Base-by-base conservation (phyloP, 2,888 invertebrate genomes). In the Onthophagus sagittarius region DNA sequence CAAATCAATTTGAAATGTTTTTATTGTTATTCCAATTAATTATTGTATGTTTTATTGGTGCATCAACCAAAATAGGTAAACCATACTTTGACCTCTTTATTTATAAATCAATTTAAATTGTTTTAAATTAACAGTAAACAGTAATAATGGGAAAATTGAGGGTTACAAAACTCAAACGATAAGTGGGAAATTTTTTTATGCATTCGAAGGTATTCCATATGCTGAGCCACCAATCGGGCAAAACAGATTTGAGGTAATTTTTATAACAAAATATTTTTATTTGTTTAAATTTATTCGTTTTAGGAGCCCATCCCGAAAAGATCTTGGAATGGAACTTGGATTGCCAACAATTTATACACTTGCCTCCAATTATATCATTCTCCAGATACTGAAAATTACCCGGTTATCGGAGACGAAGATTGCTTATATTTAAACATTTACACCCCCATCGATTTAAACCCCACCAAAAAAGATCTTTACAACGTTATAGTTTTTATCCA, bases 401-500 rank as follows among this genome's bases (percentile, higher is more conserved):
- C 72, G 39, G 78, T 79, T 31, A 73, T 77, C 72, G 80, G 79
- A 79, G 77, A 87, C 76, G 93, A 93, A 83, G 91, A 92, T 83
- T 93, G 93, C 77, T 84, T 93, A 0, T 91, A 88, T 78, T 77
- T 92, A 0, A 92, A 91, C 81, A 86, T 93, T 0, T 88, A 89
- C 80, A 89, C 90, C 0, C 90, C 92, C 0, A 53, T 53, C 11
- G 11, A 53, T 53, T 53, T 53, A 53, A 84, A 74, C 14, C 5
- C 70, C 6, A 69, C 15, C 9, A 64, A 5, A 31, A 67, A 76
- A 62, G 67, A 53, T n/a, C 23, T 74, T 63, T 70, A 75, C 13
- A 91, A 92, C 0, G 92, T 92, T 0, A 78, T 92, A 65, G 87
- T 91, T 0, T 89, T 85, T 80, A 89, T 93, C 74, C 92, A 92